Evolutionary conservation across 2,888 invertebrate genomes (phyloP), one percentile per base, ranked within the genome.

Genomic region (Pilophorus perplexus): DNA sequence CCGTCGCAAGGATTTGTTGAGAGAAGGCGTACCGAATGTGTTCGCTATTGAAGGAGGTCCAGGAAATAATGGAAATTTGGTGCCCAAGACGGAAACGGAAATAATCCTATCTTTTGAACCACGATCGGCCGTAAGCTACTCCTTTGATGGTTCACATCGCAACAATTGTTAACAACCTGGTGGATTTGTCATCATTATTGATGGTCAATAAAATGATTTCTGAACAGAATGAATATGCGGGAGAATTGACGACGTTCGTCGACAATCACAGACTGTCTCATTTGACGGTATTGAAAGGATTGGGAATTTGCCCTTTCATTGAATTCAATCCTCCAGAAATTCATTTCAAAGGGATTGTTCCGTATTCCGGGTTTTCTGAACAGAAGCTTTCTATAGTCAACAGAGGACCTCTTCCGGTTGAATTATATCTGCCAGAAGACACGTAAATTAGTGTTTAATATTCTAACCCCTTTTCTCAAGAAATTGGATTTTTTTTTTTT

Each of bases 31-130:
- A 16, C 28, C 2, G 28, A 52, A 52, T 25, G 27, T 28, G 28
- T 52, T 52, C 28, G 52, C 28, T n/a, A 25, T 52, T 52, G 52
- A 52, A 28, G 52, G 52, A 28, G n/a, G n/a, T n/a, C 52, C 52
- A 18, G 52, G 27, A 18, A 28, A 18, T 18, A 28, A 25, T 27
- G 52, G 52, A n/a, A 16, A 28, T 18, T 28, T 52, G 52, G 28
- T 14, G 27, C 52, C 52, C 8, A 52, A 14, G 52, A 16, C 16
- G 25, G 52, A 52, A 14, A 18, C 18, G 23, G 52, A 52, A 14
- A 18, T 52, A 28, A 18, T 52, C 8, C 18, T 52, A 28, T 52
- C 52, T 28, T 52, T 52, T 25, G 52, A 52, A 16, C 52, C 52
- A 3, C 25, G 5, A 8, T 52, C 52, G 8, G 18, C 2, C 18